Evolutionary conservation across 2,797 vertebrate species (phyloP), one percentile per base, ranked within the genome.

Genomic region (Loriculus beryllinus): DNA sequence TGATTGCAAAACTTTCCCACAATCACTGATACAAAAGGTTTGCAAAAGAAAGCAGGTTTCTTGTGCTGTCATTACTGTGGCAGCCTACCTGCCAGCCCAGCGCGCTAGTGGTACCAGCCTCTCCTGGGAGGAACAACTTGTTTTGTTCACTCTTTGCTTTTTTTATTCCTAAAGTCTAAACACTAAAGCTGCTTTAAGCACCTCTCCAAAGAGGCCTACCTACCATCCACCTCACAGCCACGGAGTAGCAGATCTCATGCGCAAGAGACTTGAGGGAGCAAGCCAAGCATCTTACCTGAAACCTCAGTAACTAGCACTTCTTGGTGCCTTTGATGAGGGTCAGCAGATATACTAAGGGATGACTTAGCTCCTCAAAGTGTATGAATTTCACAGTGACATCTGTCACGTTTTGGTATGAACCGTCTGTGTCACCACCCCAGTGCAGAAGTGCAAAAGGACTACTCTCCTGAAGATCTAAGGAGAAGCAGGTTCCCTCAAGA

Each of bases 1-100:
- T 1, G 45, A 72, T 86, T 96, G 86, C 93, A 91, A 94, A 93
- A 95, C 84, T 62, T 86, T 89, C 79, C 68, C 82, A 63, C 63
- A 92, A 18, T 3, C 49, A 14, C n/a, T 11, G 10, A 29, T 12
- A 47, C 52, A 47, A 90, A 87, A 60, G 81, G 69, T 8, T 68
- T 25, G 63, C 67, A 64, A 60, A 62, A 21, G 39, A 35, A 64
- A 59, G 48, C 79, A 79, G 65, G 68, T 71, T 86, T 22, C 67
- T 51, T 16, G 8, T 4, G 40, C 21, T 84, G 83, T 74, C 85
- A n/a, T 54, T 71, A 10, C 62, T 35, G n/a, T 74, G 87, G 85
- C 89, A 91, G 76, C 63, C 52, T 92, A 78, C 83, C 72, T 76
- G 48, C 83, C 64, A 7, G 48, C 9, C 8, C 64, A 7, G 48